A percentile compares a stretch with the other conserved stretches of the same genome.
Conservation (phyloP, 2,797 vertebrate species). For the Kryptopterus vitreolus region DNA sequence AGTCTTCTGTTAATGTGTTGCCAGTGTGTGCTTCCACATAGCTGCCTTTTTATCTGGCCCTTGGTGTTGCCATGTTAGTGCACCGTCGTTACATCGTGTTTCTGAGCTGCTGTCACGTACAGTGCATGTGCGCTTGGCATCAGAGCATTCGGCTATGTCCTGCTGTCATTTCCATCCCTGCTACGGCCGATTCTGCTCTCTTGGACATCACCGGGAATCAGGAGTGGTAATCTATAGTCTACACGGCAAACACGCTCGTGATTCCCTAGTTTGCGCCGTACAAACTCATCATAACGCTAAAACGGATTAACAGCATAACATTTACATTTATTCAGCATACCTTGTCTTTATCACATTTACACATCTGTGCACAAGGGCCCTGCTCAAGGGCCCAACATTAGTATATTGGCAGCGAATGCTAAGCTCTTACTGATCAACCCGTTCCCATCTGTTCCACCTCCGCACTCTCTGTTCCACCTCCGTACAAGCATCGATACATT, state of each 20-base stretch:
- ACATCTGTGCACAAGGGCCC: too few species aligned
- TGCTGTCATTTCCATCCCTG: neutral
- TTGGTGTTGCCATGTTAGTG: conserved; percentile 10
- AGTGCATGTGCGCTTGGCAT: neutral
- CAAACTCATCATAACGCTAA: neutral
- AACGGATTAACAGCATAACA: neutral
- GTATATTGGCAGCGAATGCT: too few species aligned
- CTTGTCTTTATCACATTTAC: too few species aligned
- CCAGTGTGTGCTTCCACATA: conserved; percentile 41
- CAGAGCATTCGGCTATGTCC: neutral
- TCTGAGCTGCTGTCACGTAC: neutral
- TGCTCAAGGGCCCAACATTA: too few species aligned
- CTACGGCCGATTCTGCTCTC: neutral
- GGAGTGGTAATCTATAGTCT: neutral
- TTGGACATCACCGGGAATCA: neutral
- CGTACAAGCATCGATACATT: neutral
- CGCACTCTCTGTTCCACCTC: too few species aligned
- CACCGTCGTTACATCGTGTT: conserved; percentile 17
- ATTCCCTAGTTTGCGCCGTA: neutral
- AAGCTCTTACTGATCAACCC: too few species aligned
- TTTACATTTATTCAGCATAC: too few species aligned
- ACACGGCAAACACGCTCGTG: too few species aligned
- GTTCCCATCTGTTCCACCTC: too few species aligned
- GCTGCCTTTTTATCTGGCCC: conserved; percentile 11
- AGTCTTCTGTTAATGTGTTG: conserved; percentile 39